Evolutionary conservation across 2,797 vertebrate species (phyloP), one percentile per base, ranked within the genome.

Genomic region (Rostrhamus sociabilis): DNA sequence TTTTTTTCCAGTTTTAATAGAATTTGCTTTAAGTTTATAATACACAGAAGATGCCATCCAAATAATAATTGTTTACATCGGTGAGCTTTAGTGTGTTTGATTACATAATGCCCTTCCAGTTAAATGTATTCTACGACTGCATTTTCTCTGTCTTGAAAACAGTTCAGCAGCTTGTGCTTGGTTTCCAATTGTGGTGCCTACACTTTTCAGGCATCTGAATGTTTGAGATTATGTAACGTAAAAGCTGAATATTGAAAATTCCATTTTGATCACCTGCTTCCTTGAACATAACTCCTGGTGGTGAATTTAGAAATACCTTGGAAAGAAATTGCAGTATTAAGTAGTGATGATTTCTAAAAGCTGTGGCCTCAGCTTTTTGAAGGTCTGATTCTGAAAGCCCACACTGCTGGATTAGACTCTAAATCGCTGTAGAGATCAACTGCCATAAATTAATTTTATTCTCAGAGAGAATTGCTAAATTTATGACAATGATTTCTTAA

Each of bases 1-100:
- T 74, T 79, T 88, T 97, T 97, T 98, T 98, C 98, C 98, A 98
- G 98, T 98, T 98, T 91, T 96, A 96, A 93, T 50, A 58, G 55
- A 94, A 95, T 94, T 96, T 95, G 48, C 38, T 84, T 78, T 59
- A 67, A 74, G 77, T 87, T 63, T 48, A 58, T 62, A 56, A 87
- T 75, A 85, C 50, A 88, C 62, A 38, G 47, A 87, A 73, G 93
- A 84, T 84, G 90, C 82, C 87, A 91, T 80, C 86, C 85, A 89
- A 75, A 91, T 52, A 90, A 48, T 53, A 69, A 91, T 3, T n/a
- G 86, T 45, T 86, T 71, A 60, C 91, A 56, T 69, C 1, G 1
- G 83, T 29, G 56, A 85, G 86, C 93, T 66, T 55, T 77, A 27
- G 45, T 84, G 83, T 74, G 77, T 68, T 92, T 72, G 81, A 34